Evolutionary conservation across 2,113 vertebrate species (phyloP).

Genomic region (Hyla sarda): DNA sequence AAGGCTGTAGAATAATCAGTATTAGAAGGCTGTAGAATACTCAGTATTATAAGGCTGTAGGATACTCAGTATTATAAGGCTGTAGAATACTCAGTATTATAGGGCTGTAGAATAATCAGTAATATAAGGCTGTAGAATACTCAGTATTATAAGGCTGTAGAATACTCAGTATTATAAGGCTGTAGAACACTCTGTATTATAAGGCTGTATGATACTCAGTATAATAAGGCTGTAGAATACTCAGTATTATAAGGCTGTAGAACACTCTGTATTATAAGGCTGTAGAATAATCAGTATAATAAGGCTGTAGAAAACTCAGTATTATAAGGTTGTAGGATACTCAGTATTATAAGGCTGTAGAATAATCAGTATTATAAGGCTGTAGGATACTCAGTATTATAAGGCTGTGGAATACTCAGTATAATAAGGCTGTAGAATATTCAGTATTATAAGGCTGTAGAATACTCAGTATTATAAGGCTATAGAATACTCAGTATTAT

Average conservation of each 20-base stretch:
- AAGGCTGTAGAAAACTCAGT: neutral
- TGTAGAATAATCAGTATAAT: neutral
- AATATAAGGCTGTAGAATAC: no score
- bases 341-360: neutral
- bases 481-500: neutral
- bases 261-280: no score
- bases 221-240: no score
- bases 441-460: neutral
- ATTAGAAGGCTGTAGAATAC: no score
- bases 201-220: neutral
- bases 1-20: no score
- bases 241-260: neutral
- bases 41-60: neutral
- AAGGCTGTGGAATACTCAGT: no score
- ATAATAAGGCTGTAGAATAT: no score
- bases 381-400: neutral
- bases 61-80: neutral
- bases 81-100: neutral
- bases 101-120: no score
- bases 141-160: neutral
- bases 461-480: neutral
- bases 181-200: neutral
- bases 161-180: neutral
- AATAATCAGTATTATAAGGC: neutral
- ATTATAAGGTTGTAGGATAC: no score